Evolutionary conservation across 37 sponge, comb jelly and placozoan species (phyloP), one percentile per base, ranked within the genome.

Genomic region (Chondrilla cf. caribensis): DNA sequence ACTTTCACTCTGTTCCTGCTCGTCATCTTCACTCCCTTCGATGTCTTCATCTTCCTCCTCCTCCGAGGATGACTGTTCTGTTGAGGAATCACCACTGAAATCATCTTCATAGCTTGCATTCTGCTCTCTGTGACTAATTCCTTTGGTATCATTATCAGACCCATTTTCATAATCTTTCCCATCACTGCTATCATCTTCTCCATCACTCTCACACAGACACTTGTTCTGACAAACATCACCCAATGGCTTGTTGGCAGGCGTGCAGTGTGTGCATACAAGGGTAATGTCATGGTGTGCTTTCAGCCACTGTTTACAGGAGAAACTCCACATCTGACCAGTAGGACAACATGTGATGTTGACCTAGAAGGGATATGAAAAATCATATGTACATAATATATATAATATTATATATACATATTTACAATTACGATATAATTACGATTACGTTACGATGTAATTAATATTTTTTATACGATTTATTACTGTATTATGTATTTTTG

Each of bases 271-370:
- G 43, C 76, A 73, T 2, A 4, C 0, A n/a, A 73, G 44, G 38
- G 44, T 73, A 2, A 42, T 39, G 11, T 73, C 76, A 19, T 90
- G 79, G 39, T 86, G 58, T 36, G 89, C 60, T 0, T 89, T 84
- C 29, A 94, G 65, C 95, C 95, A 94, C 75, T 88, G 84, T 28
- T 85, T 79, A 40, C 95, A 94, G 68, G 87, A 72, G 64, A 88
- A 94, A 1, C 35, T 26, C 95, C 95, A 94, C 58, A 41, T 58
- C 65, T 78, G 65, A n/a, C 88, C 86, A 28, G 70, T 80, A 18
- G 29, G 33, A 26, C 38, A 67, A 51, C 87, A 59, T 24, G 62
- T 79, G 29, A 94, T 58, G 19, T 70, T 62, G 14, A 93, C 73
- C 26, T 80, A 40, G 17, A 86, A n/a, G n/a, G n/a, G n/a, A n/a